Base-by-base conservation (phyloP, 2,797 vertebrate genomes). In the Danio jaintianensis region DNA sequence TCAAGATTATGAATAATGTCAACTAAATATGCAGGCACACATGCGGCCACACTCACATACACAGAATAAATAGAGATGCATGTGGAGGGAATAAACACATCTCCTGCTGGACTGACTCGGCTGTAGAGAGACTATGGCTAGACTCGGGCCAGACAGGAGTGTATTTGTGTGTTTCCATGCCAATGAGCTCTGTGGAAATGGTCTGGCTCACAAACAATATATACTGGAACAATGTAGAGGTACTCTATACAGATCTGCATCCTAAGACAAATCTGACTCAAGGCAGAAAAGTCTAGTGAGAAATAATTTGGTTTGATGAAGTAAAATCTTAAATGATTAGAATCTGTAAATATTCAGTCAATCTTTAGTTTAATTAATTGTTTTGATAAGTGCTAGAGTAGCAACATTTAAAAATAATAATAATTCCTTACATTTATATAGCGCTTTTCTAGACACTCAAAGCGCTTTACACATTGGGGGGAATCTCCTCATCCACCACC, bases 151-250 rank as follows among this genome's bases (percentile, higher is more conserved):
- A 56, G 58, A 61, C 16, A 58, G 36, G 55, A 52, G 12, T 16
- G 58, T 6, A 56, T n/a, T n/a, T n/a, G n/a, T n/a, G n/a, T n/a
- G 29, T 66, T 55, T 81, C 74, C 72, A 56, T 45, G 75, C 52
- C 78, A 64, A 48, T 73, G 47, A 61, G 67, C 36, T 70, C 15
- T 36, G 43, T 71, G 38, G 20, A 40, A 58, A 53, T 16, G 71
- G 38, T n/a, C 59, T 58, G 45, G 63, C 13, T 61, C 16, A 20
- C 45, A 53, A 48, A 56, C 43, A 55, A 71, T 38, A 50, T 9
- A 64, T 36, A 20, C 16, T 42, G 52, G 18, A 68, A 59, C 48
- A 13, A 63, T 45, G 38, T 67, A 36, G 11, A 5, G 13, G 13
- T 36, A 16, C n/a, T 43, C 8, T 48, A n/a, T n/a, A 16, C 5